A percentile compares a stretch with the other conserved stretches of the same genome.
Conservation (phyloP, 2,113 vertebrate genomes). For the Gnathonemus longibarbis region DNA sequence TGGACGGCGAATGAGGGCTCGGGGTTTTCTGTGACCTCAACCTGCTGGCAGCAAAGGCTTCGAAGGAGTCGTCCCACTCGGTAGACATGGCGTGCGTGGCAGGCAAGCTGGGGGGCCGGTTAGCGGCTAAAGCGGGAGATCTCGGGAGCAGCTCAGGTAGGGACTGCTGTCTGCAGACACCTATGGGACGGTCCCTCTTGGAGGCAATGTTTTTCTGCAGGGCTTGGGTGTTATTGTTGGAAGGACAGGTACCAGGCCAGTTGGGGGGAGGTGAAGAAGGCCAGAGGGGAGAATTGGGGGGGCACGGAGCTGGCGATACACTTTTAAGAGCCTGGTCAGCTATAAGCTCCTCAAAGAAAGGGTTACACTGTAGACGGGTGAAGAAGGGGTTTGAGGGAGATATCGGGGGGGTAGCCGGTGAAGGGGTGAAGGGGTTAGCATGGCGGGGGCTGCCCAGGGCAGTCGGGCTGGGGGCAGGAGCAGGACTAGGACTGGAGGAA, state of each 20-base stretch:
- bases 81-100: constrained; percentile 24
- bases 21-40: constrained; percentile 49
- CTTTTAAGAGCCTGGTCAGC: constrained; percentile 67
- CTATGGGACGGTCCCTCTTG: background rate
- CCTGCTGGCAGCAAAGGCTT: constrained; percentile 72
- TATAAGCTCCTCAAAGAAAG: constrained; percentile 76
- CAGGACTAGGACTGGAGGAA: constrained; percentile 36
- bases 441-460: constrained; percentile 40
- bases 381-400: constrained; percentile 80
- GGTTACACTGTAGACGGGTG: constrained; percentile 73
- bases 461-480: constrained; percentile 36
- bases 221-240: constrained; percentile 36
- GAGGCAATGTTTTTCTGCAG: constrained; percentile 1
- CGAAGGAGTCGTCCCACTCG: constrained; percentile 76
- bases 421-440: constrained; percentile 56
- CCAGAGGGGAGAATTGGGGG: constrained; percentile 73
- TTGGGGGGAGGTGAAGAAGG: constrained; percentile 49
- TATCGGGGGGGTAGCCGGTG: constrained; percentile 48
- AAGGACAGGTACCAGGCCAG: constrained; percentile 45
- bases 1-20: constrained; percentile 9
- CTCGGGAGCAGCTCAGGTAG: constrained; percentile 29
- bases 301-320: constrained; percentile 76
- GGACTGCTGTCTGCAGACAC: constrained; percentile 32
- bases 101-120: constrained; percentile 34
- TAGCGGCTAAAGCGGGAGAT: constrained; percentile 25